These are phyloP conservation scores for Triops cancriformis DNA, from an alignment of 1,140 invertebrate genomes.

Conservation along the genomic window DNA sequence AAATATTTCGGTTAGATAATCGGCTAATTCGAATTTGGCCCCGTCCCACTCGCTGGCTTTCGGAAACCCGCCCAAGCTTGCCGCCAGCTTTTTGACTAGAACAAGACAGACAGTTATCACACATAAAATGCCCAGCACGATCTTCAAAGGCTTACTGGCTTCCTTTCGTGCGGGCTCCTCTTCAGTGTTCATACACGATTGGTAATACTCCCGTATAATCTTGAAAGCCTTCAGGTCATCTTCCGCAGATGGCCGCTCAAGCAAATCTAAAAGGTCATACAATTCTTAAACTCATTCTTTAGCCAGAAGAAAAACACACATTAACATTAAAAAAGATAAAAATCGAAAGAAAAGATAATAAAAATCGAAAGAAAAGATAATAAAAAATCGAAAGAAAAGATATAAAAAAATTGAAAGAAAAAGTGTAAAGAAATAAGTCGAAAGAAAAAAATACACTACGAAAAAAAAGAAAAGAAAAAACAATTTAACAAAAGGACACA, in stretches of 20 bases:
- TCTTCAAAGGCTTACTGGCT: conserved; percentile 16
- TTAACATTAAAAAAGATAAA: too few relatives aligned
- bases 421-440: too few relatives aligned
- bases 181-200: conserved; percentile 20
- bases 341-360: too few relatives aligned
- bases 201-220: conserved; percentile 21
- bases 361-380: too few relatives aligned
- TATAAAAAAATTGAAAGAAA: too few relatives aligned
- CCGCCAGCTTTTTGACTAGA: conserved; percentile 19
- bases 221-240: conserved; percentile 22
- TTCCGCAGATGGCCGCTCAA: conserved; percentile 18
- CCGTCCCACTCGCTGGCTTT: conserved; percentile 12
- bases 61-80: conserved; percentile 1
- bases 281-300: too few relatives aligned
- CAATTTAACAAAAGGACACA: too few relatives aligned
- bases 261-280: conserved; percentile 12
- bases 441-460: too few relatives aligned
- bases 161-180: conserved; percentile 20
- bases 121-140: not conserved
- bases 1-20: conserved; percentile 11
- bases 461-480: too few relatives aligned
- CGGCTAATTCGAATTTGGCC: conserved; percentile 18
- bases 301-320: too few relatives aligned
- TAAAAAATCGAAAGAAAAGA: too few relatives aligned
- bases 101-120: not conserved